Conservation (phyloP, 1,140 invertebrate genomes). For the Meloidogyne chitwoodi region DNA sequence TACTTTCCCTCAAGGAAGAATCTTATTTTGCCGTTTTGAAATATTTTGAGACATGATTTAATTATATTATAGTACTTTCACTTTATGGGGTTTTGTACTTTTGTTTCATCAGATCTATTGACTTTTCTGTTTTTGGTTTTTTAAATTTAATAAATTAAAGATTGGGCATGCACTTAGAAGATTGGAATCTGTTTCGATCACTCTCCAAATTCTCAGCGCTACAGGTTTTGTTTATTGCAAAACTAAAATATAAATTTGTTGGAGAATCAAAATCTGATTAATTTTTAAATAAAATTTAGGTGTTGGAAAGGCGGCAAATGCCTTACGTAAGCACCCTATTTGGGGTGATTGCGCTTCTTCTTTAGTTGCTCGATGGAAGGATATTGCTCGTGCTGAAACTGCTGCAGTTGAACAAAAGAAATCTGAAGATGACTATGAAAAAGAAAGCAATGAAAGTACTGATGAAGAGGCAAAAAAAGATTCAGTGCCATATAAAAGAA, state of each 20-base stretch:
- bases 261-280: neutral
- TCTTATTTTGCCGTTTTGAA: too few relatives aligned
- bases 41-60: too few relatives aligned
- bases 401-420: neutral
- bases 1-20: too few relatives aligned
- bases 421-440: neutral
- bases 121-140: too few relatives aligned
- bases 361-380: conserved; percentile 9
- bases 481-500: neutral
- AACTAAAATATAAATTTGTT: neutral
- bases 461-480: neutral
- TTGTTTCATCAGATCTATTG: too few relatives aligned
- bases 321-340: conserved; percentile 4
- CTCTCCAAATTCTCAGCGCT: neutral
- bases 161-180: conserved; percentile 8
- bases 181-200: neutral
- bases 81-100: too few relatives aligned
- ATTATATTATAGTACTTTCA: too few relatives aligned
- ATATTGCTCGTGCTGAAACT: conserved; percentile 7
- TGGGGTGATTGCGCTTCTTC: conserved; percentile 8
- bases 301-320: conserved; percentile 9
- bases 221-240: neutral
- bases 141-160: neutral
- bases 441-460: neutral
- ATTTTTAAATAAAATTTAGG: neutral